These are phyloP conservation scores for Clarias pachynema DNA, from an alignment of 2,797 vertebrate genomes.

Conservation along the genomic window DNA sequence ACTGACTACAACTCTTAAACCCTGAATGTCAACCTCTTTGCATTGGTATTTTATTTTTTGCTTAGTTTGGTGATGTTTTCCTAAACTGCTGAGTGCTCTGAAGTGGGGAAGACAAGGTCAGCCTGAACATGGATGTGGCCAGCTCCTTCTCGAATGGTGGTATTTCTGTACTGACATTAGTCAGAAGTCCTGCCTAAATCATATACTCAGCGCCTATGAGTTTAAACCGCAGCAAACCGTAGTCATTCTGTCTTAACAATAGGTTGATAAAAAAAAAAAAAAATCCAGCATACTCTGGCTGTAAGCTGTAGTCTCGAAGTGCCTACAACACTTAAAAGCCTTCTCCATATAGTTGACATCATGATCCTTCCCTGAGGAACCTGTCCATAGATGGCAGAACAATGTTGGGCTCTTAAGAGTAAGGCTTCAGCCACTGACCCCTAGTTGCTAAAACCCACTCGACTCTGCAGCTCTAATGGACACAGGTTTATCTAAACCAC, in stretches of 20 bases:
- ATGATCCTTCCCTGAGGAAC: conserved; percentile 37
- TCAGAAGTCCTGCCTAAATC: background rate
- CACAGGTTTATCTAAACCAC: conserved; percentile 40
- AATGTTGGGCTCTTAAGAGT: conserved; percentile 49
- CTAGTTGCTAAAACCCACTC: conserved; percentile 45
- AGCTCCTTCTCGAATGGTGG: background rate
- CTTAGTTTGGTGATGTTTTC: conserved; percentile 19
- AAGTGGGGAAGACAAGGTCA: conserved; percentile 30
- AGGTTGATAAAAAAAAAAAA: background rate
- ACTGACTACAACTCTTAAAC: conserved; percentile 55
- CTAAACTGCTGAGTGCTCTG: conserved; percentile 19
- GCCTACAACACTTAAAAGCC: conserved; percentile 35
- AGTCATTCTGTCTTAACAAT: conserved; percentile 1
- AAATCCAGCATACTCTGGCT: background rate
- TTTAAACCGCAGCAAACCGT: conserved; percentile 9
- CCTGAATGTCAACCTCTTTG: conserved; percentile 63
- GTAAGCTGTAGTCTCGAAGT: conserved; percentile 35
- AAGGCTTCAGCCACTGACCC: conserved; percentile 46
- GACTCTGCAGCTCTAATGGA: conserved; percentile 47
- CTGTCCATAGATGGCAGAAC: conserved; percentile 62
- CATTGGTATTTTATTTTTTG: conserved; percentile 59
- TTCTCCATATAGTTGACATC: conserved; percentile 24
- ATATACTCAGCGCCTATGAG: background rate
- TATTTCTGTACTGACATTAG: background rate
- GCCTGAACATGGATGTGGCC: conserved; percentile 13